Percentiles rank a stretch among this genome's conserved stretches.
Evolutionary conservation across 2,113 vertebrate species (phyloP).

Genomic region (Rhinoderma darwinii): DNA sequence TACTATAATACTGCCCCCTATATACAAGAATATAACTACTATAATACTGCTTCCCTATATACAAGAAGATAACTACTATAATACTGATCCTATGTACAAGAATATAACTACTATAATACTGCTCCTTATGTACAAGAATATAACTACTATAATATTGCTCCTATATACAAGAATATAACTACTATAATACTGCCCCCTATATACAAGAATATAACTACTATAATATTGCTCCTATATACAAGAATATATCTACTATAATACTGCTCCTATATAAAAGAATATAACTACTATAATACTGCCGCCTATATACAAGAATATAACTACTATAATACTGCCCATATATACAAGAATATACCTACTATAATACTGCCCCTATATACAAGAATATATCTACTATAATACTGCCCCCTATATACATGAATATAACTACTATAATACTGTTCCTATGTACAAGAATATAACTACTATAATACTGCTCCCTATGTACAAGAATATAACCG

Average conservation of each 20-base stretch:
- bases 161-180: not conserved
- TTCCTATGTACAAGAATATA: not conserved
- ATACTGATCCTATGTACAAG: not conserved
- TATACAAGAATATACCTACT: not conserved
- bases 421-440: not conserved
- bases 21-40: not conserved
- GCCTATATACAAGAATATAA: too few relatives aligned
- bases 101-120: constrained; percentile 1
- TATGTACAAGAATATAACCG: not conserved
- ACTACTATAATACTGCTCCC: not conserved
- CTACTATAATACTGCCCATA: not conserved
- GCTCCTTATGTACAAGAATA: not conserved
- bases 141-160: not conserved
- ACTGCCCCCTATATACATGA: not conserved
- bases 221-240: not conserved
- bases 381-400: constrained; percentile 1
- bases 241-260: not conserved
- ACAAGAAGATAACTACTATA: too few relatives aligned
- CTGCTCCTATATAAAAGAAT: too few relatives aligned
- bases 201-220: not conserved
- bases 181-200: not conserved
- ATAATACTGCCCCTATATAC: not conserved
- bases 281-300: too few relatives aligned
- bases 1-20: not conserved
- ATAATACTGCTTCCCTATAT: constrained; percentile 12